Percentiles rank a stretch among this genome's conserved stretches.
These are phyloP conservation scores for Agriopis marginaria DNA, from an alignment of 2,888 invertebrate genomes.

Conservation along the genomic window DNA sequence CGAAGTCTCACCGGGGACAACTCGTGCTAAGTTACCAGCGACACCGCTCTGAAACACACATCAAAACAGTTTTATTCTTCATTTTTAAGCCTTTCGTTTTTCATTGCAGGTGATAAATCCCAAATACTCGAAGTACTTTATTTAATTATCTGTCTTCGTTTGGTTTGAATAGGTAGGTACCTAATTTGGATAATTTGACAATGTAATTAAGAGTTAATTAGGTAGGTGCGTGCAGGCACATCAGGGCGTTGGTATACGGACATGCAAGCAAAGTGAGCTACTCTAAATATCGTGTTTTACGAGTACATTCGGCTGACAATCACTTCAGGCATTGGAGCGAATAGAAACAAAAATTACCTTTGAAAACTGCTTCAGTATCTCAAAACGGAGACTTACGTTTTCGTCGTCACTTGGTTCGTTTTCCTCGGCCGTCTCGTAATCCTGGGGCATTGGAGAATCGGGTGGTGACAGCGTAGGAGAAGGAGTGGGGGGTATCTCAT, in stretches of 20 bases:
- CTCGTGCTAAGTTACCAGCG: constrained; percentile 93
- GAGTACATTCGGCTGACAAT: constrained; percentile 46
- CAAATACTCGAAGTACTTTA: neutral
- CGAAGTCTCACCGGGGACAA: constrained; percentile 88
- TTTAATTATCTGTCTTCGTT: neutral
- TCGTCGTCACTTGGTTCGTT: constrained; percentile 56
- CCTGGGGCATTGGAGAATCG: constrained; percentile 59
- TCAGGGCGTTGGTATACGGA: constrained; percentile 38
- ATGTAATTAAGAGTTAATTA: neutral
- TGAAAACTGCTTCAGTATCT: constrained; percentile 32
- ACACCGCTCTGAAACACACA: constrained; percentile 91
- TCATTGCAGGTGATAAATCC: neutral
- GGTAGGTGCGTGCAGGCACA: constrained; percentile 22
- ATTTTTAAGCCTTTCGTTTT: neutral
- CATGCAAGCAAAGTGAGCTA: constrained; percentile 63
- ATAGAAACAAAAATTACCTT: constrained; percentile 43
- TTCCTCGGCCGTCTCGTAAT: constrained; percentile 56
- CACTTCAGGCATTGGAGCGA: constrained; percentile 34
- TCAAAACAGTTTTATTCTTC: constrained; percentile 2
- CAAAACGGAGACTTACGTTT: constrained; percentile 64
- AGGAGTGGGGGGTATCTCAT: constrained; percentile 75
- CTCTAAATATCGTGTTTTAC: constrained; percentile 46
- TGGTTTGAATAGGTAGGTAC: neutral
- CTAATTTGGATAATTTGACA: neutral
- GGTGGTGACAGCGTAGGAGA: constrained; percentile 62